Base-by-base conservation (phyloP, 2,797 vertebrate species). In the Eleutherodactylus coqui region DNA sequence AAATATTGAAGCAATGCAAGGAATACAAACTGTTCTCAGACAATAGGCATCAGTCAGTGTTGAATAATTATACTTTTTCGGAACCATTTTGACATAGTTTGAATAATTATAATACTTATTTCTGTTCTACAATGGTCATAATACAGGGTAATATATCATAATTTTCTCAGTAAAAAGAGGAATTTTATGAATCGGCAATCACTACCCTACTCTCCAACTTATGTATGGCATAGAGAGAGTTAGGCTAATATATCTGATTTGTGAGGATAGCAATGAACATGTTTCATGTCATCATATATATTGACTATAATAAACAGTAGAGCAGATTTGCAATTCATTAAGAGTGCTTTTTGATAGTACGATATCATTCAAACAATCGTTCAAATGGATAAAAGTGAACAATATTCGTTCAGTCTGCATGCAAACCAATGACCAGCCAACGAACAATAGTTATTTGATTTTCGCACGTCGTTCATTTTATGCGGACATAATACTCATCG, bases 71-170 rank as follows among this genome's bases (percentile, higher is more conserved):
- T 47, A 32, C 19, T 11, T 69, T 34, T 80, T 69, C 8, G 78
- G 49, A 80, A 49, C 41, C 27, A 62, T 64, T 67, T 19, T 47
- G 8, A 67, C 32, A 67, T 21, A 36, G 32, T 36, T 45, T 34
- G 79, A 67, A 69, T 69, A 81, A 81, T 81, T 49, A 36, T 21
- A 81, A 80, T 47, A 41, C 17, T 64, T 79, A 79, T 45, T 79
- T 49, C 60, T 8, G 19, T 81, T 49, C 60, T 36, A 69, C 62
- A 49, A 69, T 49, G 29, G 9, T 49, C 29, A 24, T 47, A 34
- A 64, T 67, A n/a, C 79, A 36, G n/a, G 34, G 79, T 81, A n/a
- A 81, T 21, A 79, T 27, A 64, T 79, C 47, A 81, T 49, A 8
- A 49, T 69, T 81, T 24, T 67, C 29, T 8, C 45, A 29, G 29